Conservation (phyloP, 2,797 vertebrate genomes). For the Steatocranus sp. region DNA sequence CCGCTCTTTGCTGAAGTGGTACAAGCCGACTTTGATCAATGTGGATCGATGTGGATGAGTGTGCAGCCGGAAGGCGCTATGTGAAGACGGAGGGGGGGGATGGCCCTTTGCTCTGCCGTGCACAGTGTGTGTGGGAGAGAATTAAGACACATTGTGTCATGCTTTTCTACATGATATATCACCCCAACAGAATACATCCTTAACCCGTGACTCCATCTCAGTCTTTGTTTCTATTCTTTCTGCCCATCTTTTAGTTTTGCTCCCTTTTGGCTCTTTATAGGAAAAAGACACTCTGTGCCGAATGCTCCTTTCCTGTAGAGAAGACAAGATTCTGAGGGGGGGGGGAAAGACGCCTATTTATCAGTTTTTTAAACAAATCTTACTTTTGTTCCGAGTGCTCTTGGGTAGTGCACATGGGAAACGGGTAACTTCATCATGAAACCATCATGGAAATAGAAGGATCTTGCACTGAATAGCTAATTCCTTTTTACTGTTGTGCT, state of each 20-base stretch:
- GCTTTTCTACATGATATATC: conserved; percentile 24
- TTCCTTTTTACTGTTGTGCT: neutral
- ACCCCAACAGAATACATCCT: conserved; percentile 28
- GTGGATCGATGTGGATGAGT: conserved; percentile 68
- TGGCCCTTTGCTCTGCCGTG: conserved; percentile 31
- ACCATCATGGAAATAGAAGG: neutral
- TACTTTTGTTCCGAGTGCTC: neutral
- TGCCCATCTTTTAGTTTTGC: neutral
- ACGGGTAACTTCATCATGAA: neutral
- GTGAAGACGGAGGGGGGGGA: conserved; percentile 14
- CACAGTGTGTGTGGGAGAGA: neutral
- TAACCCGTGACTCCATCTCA: conserved; percentile 21
- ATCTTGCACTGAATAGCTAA: neutral
- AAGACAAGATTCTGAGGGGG: neutral
- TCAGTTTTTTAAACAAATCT: neutral
- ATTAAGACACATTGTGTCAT: conserved; percentile 50
- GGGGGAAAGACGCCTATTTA: neutral
- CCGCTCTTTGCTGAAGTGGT: conserved; percentile 55
- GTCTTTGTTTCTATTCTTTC: neutral
- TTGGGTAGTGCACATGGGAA: neutral
- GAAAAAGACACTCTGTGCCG: neutral
- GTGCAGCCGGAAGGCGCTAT: conserved; percentile 58
- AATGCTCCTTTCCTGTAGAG: neutral
- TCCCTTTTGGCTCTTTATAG: neutral
- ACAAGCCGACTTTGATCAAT: conserved; percentile 62